A percentile compares a stretch with the other conserved stretches of the same genome.
Conservation (phyloP, 2,888 invertebrate genomes). For the Meiosimyza platycephala region DNA sequence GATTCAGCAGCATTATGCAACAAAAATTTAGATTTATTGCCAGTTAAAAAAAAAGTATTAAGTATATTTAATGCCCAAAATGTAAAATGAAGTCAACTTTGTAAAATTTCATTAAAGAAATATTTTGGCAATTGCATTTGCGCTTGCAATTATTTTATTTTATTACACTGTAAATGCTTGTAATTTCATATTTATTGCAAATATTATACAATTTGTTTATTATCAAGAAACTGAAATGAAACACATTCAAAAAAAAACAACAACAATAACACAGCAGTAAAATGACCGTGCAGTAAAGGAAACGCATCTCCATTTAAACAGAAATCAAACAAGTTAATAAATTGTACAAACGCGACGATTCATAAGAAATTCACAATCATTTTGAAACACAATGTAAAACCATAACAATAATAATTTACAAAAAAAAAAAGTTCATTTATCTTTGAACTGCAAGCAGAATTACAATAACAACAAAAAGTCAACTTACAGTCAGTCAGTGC, state of each 20-base stretch:
- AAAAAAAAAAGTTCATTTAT: constrained; percentile 21
- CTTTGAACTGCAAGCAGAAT: constrained; percentile 19
- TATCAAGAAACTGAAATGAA: background rate
- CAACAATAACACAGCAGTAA: background rate
- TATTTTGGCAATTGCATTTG: too few species aligned
- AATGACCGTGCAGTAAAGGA: background rate
- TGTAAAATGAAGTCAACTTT: too few species aligned
- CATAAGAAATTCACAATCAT: constrained; percentile 20
- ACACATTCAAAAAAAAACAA: background rate
- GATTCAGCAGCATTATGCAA: too few species aligned
- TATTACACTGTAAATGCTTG: too few species aligned
- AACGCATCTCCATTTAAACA: constrained; percentile 18
- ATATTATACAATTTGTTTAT: too few species aligned
- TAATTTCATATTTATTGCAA: too few species aligned
- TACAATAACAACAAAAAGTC: background rate
- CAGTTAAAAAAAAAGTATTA: too few species aligned
- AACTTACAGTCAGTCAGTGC: too few species aligned
- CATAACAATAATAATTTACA: background rate
- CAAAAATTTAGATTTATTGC: too few species aligned
- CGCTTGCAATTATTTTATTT: too few species aligned
- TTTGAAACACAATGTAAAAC: constrained; percentile 2
- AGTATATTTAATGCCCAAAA: too few species aligned
- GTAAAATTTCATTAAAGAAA: too few species aligned
- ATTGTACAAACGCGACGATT: background rate
- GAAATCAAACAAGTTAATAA: constrained; percentile 18